Evolutionary conservation across 2,113 vertebrate species (phyloP).

Genomic region (Climacteris rufus): DNA sequence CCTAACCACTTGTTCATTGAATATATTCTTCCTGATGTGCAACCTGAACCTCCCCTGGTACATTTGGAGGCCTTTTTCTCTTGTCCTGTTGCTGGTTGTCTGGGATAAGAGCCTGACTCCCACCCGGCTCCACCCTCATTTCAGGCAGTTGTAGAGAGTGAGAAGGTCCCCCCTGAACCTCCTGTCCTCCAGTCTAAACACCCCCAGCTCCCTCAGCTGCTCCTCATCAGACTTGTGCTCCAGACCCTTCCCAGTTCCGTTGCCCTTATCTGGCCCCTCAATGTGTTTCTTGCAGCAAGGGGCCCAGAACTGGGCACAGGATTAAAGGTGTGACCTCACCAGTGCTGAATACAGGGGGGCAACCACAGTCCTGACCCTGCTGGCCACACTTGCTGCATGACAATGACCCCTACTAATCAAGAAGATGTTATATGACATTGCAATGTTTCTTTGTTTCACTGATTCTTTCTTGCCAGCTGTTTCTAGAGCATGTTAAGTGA

Average conservation of each 20-base stretch:
- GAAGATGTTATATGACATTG: background rate
- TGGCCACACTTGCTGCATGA: background rate
- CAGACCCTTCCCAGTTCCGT: background rate
- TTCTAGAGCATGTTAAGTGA: background rate
- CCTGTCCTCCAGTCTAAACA: background rate
- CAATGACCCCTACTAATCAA: background rate
- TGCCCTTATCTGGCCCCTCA: background rate
- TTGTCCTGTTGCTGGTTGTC: background rate
- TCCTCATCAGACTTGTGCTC: background rate
- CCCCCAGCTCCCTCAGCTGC: background rate
- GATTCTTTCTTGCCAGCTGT: conserved; percentile 4
- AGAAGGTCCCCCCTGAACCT: background rate
- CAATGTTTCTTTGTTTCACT: background rate
- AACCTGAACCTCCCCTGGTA: background rate
- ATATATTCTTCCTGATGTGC: background rate
- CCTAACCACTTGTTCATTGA: background rate
- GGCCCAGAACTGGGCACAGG: background rate
- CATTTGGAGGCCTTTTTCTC: background rate
- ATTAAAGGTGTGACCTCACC: background rate
- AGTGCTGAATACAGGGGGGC: fast-evolving
- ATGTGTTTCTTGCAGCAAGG: background rate
- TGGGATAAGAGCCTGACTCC: fast-evolving
- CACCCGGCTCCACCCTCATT: background rate
- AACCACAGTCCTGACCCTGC: background rate
- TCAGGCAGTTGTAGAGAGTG: background rate